Evolutionary conservation across 1,140 invertebrate species (phyloP).

Genomic region (Glomeris maerens): DNA sequence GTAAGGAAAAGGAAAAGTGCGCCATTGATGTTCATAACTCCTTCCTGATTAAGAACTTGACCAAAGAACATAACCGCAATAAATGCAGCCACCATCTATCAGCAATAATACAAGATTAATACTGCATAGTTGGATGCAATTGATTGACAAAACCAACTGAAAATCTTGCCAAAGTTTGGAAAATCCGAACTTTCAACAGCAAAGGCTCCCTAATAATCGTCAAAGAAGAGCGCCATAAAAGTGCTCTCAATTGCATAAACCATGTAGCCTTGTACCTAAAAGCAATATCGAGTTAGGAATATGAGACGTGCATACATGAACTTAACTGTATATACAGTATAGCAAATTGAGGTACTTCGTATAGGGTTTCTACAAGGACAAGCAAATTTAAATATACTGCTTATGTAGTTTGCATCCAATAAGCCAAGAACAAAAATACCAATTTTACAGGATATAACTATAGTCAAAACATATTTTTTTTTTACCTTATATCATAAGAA

Average conservation of each 20-base stretch:
- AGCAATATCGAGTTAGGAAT: neutral
- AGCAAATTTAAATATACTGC: too few species aligned
- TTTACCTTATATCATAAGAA: too few species aligned
- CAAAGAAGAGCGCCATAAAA: constrained; percentile 81
- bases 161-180: constrained; percentile 68
- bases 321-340: constrained; percentile 15
- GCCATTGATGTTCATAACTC: constrained; percentile 28
- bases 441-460: too few species aligned
- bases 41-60: constrained; percentile 63
- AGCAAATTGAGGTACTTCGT: too few species aligned
- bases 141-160: neutral
- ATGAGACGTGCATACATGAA: constrained; percentile 3
- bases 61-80: constrained; percentile 80
- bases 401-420: too few species aligned
- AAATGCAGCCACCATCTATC: constrained; percentile 64
- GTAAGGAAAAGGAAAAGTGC: constrained; percentile 13
- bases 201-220: constrained; percentile 76
- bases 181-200: constrained; percentile 67
- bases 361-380: too few species aligned
- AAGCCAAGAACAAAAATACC: too few species aligned
- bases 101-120: constrained; percentile 23
- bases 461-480: too few species aligned
- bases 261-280: constrained; percentile 64
- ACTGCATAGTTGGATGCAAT: constrained; percentile 5
- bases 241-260: constrained; percentile 70